Conservation (phyloP, 2,888 invertebrate genomes). For the Drosophila histrio region DNA sequence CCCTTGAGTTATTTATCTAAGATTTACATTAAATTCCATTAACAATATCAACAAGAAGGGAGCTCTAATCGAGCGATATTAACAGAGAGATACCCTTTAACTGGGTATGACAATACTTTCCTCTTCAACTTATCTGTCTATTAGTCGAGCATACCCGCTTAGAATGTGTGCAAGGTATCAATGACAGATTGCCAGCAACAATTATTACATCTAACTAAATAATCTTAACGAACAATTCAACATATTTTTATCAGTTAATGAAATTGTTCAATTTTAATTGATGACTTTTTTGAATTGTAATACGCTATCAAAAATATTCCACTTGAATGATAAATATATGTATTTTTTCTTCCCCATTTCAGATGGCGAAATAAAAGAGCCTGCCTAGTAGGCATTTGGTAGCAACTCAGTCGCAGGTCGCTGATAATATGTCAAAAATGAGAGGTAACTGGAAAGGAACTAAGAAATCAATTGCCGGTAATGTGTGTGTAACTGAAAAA, state of each 20-base stretch:
- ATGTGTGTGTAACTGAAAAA: neutral
- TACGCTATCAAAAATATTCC: neutral
- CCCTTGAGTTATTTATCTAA: neutral
- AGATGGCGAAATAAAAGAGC: constrained; percentile 56
- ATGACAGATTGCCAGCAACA: neutral
- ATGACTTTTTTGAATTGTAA: neutral
- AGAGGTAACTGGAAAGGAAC: constrained; percentile 49
- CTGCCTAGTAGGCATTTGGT: constrained; percentile 37
- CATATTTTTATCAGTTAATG: no score
- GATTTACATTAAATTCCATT: neutral
- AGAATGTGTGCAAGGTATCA: neutral
- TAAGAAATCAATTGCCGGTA: neutral
- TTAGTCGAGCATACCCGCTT: neutral
- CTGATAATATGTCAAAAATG: constrained; percentile 65
- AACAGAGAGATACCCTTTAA: neutral
- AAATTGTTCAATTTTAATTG: no score
- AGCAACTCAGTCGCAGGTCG: constrained; percentile 29
- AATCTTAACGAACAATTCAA: no score
- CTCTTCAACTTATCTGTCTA: neutral
- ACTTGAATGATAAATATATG: neutral
- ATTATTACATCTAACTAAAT: no score
- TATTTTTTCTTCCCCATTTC: neutral
- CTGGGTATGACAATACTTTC: neutral
- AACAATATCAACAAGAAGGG: neutral
- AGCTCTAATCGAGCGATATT: neutral